phyloP scores from a whole-genome alignment of 1,140 invertebrate species.

The Chlorops oryzae region DNA sequence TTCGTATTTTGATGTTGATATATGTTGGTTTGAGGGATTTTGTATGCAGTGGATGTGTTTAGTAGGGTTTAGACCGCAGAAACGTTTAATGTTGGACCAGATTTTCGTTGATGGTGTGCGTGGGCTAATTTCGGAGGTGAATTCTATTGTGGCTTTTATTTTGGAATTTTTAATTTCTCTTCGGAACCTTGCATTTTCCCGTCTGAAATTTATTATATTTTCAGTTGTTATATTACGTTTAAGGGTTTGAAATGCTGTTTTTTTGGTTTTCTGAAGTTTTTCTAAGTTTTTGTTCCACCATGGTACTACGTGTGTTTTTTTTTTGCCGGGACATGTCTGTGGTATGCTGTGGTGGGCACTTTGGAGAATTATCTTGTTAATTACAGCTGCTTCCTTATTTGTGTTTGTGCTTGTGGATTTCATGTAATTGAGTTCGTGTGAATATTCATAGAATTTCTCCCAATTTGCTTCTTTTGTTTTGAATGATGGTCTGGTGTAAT shows the following conservation, averaged over 20 bases:
- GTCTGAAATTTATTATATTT: slow-evolving; percentile 1
- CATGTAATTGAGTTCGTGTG: neutral
- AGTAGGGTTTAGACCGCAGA: slow-evolving; percentile 4
- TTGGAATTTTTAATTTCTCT: slow-evolving; percentile 1
- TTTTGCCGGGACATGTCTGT: neutral
- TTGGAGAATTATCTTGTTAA: slow-evolving; percentile 1
- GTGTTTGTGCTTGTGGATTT: neutral
- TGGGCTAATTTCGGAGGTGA: slow-evolving; percentile 2
- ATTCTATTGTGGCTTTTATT: neutral
- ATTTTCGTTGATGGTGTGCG: neutral
- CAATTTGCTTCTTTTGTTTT: slow-evolving; percentile 4
- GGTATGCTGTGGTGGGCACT: neutral
- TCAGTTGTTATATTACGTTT: slow-evolving; percentile 1
- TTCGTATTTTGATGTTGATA: neutral
- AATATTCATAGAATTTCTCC: slow-evolving; percentile 1
- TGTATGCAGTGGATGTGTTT: slow-evolving; percentile 7
- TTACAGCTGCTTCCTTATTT: slow-evolving; percentile 1
- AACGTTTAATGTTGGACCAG: slow-evolving; percentile 8
- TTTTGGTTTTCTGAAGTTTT: neutral
- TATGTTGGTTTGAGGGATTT: neutral
- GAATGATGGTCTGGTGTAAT: slow-evolving; percentile 8
- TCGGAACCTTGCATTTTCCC: slow-evolving; percentile 4
- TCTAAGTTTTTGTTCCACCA: slow-evolving; percentile 10
- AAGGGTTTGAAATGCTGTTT: neutral
- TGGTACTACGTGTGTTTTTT: neutral